Evolutionary conservation across 2,888 invertebrate genomes (phyloP), one percentile per base, ranked within the genome.

Genomic region (Steinernema hermaphroditum): DNA sequence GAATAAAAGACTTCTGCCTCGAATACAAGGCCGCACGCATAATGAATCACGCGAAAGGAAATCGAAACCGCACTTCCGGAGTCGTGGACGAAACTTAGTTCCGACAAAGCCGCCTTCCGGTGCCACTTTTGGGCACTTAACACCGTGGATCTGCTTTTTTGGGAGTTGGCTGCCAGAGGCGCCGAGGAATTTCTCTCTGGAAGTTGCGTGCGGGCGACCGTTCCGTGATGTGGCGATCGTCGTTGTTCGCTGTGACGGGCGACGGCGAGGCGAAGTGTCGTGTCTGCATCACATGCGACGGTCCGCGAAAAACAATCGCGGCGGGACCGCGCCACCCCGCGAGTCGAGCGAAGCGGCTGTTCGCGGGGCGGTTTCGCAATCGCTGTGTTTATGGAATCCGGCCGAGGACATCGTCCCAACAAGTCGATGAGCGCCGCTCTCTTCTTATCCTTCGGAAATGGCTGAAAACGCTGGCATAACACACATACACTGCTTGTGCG

Each of bases 31-130:
- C 8, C 2, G 54, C 54, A 54, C 54, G 54, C 4, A 46, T n/a
- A 46, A 19, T 19, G 46, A 54, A 54, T 54, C 54, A 54, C 54
- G 54, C 54, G 54, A 54, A 54, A 54, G 14, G 24, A 16, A n/a
- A n/a, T 8, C 22, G 6, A 22, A 22, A 22, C 27, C 27, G 9
- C 41, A 41, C 41, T 9, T n/a, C 9, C 41, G 22, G 54, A 54
- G 19, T 54, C 54, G 54, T 6, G 24, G 12, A 1, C 12, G 14
- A 24, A 54, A 54, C 54, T 54, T 54, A 54, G 24, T 8, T 24
- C 27, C 43, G 8, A 8, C 8, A 41, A 9, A 14, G 54, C 54
- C 27, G 16, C 22, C 27, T 54, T 27, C 27, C 54, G 12, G 27
- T 54, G 54, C 54, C 54, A 22, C 54, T 22, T 4, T 54, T 54